These are phyloP conservation scores for Theodoxus fluviatilis DNA, from an alignment of 2,888 invertebrate genomes.

Conservation along the genomic window DNA sequence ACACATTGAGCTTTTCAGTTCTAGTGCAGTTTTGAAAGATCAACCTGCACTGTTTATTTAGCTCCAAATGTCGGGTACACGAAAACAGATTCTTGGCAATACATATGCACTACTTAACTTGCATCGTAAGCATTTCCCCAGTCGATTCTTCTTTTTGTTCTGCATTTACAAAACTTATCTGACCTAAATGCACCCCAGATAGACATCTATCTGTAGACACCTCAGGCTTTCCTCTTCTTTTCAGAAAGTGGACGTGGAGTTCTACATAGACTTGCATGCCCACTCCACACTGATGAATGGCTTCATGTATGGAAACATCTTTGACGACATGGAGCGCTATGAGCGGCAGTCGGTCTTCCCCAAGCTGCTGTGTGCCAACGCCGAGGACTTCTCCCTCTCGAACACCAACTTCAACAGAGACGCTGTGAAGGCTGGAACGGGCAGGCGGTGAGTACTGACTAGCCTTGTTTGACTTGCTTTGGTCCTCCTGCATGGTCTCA, in stretches of 20 bases:
- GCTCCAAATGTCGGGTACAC: no score
- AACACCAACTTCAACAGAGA: constrained; percentile 95
- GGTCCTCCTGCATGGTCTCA: no score
- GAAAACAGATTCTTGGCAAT: no score
- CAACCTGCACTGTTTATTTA: no score
- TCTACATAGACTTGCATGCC: constrained; percentile 93
- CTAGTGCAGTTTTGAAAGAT: no score
- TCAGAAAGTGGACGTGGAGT: constrained; percentile 80
- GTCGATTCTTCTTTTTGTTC: no score
- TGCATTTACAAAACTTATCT: no score
- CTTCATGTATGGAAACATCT: constrained; percentile 89
- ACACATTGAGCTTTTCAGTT: no score
- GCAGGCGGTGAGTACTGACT: constrained; percentile 76
- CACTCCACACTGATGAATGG: constrained; percentile 90
- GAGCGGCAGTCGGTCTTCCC: constrained; percentile 95
- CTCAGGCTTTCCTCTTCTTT: constrained; percentile 47
- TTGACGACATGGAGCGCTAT: constrained; percentile 69
- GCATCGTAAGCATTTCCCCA: no score
- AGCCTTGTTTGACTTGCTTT: no score
- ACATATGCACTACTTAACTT: no score
- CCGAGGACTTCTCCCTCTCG: constrained; percentile 85
- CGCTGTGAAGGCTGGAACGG: constrained; percentile 82
- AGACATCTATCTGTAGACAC: no score
- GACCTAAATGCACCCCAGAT: not conserved
- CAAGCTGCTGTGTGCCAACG: constrained; percentile 84